Evolutionary conservation across 1,140 invertebrate species (phyloP), one percentile per base, ranked within the genome.

Genomic region (Drosophila arizonae): DNA sequence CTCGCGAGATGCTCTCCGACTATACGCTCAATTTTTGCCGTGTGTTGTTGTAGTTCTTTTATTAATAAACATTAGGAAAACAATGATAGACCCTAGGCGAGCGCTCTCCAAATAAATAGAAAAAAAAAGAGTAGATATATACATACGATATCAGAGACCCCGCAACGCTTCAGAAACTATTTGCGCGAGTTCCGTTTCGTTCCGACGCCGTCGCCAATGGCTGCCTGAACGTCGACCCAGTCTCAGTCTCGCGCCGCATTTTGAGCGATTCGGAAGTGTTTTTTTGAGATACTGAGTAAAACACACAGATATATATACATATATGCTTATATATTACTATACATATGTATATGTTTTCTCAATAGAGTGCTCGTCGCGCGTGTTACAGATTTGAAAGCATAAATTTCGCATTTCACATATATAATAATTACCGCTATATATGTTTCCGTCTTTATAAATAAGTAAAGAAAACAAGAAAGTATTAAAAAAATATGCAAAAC

Each of bases 191-290:
- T 61, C 77, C 76, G 80, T 72, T 79, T 72, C 78, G 74, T 81
- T 79, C 69, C 71, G 82, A 74, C 72, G 66, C 58, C 68, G 79
- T 26, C 67, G 72, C 56, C 67, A 62, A 58, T 60, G 58, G 21
- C 67, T 57, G 67, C 46, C 84, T 80, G 81, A 85, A 85, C 73
- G 81, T 77, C 81, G 80, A 72, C 70, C 66, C 57, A 60, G 62
- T 72, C 67, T 71, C 77, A 87, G 84, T 88, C 84, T 88, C 84
- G 85, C 85, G 84, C 67, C 85, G 84, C 79, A 88, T 77, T 88
- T 87, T 84, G 77, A 87, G 84, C 84, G 80, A 89, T 89, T 88
- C 85, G 85, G 84, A 84, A 89, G 84, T 81, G 73, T 81, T 81
- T 84, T 84, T 77, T 73, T 41, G 66, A 56, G 41, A 64, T 36